A percentile compares a stretch with the other conserved stretches of the same genome.
phyloP scores from a whole-genome alignment of 1,140 invertebrate genomes.

The Meloidogyne exigua region DNA sequence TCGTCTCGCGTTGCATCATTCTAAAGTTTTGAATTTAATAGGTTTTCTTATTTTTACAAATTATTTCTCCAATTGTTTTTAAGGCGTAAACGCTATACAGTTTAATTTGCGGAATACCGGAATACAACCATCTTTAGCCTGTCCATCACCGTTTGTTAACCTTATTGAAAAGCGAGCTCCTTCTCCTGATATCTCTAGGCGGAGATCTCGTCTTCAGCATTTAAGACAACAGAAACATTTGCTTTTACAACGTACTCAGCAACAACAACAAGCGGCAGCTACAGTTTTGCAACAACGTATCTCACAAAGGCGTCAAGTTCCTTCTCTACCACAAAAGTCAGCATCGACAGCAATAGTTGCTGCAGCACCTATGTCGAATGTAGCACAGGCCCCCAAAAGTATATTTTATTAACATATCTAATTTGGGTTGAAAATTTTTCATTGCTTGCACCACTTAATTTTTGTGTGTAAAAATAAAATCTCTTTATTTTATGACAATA shows the following conservation, averaged over 20 bases:
- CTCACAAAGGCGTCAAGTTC: not conserved
- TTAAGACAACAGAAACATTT: constrained; percentile 4
- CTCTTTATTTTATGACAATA: too few species aligned
- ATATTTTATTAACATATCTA: not conserved
- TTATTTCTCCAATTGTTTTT: not conserved
- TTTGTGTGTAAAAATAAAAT: too few species aligned
- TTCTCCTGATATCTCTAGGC: not conserved
- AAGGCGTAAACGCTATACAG: constrained; percentile 15
- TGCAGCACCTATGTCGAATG: not conserved
- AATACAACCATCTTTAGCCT: not conserved
- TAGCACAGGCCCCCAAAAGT: not conserved
- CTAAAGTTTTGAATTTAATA: not conserved
- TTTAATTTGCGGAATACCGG: not conserved
- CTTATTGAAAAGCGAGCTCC: not conserved
- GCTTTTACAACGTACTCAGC: not conserved
- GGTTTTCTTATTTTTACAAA: not conserved
- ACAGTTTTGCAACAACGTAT: not conserved
- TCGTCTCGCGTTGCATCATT: not conserved
- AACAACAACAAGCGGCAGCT: constrained; percentile 15
- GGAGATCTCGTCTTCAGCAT: not conserved
- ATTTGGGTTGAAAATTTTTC: too few species aligned
- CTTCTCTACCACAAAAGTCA: not conserved
- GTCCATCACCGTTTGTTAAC: not conserved
- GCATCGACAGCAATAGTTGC: not conserved
- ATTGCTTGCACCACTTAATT: too few species aligned